Evolutionary conservation across 2,113 vertebrate genomes (phyloP).

Genomic region (human (Homo sapiens)): DNA sequence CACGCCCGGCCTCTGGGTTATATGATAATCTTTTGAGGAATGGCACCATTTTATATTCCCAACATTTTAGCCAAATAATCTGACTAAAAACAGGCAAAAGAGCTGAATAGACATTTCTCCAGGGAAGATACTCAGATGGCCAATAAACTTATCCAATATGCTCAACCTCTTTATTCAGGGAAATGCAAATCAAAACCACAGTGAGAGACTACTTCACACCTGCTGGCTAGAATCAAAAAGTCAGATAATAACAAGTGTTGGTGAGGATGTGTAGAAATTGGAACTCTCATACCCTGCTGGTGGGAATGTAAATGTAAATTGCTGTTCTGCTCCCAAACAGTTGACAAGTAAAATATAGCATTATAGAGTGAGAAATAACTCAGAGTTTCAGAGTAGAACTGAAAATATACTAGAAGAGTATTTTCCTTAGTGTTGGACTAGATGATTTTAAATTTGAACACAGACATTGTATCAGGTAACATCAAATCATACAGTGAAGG

Average conservation of each 20-base stretch:
- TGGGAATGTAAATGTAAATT: neutral
- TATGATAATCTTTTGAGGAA: neutral
- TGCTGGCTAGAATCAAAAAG: neutral
- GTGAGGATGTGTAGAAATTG: neutral
- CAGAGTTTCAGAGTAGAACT: neutral
- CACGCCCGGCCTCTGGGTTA: no score
- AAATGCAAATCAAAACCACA: neutral
- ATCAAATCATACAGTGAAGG: neutral
- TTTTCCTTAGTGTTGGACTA: neutral
- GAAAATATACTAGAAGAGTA: neutral
- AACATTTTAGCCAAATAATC: neutral
- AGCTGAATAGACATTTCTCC: neutral
- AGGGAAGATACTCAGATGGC: neutral
- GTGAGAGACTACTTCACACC: neutral
- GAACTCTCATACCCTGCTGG: neutral
- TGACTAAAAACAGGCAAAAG: neutral
- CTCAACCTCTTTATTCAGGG: neutral
- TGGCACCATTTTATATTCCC: neutral
- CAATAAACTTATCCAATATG: neutral
- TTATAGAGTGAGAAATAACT: neutral
- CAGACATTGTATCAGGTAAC: neutral
- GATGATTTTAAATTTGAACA: neutral
- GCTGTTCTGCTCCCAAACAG: neutral
- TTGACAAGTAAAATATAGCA: neutral
- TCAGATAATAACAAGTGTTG: neutral